A percentile compares a stretch with the other conserved stretches of the same genome.
phyloP scores from a whole-genome alignment of 2,797 vertebrate genomes.

The Periparus ater region DNA sequence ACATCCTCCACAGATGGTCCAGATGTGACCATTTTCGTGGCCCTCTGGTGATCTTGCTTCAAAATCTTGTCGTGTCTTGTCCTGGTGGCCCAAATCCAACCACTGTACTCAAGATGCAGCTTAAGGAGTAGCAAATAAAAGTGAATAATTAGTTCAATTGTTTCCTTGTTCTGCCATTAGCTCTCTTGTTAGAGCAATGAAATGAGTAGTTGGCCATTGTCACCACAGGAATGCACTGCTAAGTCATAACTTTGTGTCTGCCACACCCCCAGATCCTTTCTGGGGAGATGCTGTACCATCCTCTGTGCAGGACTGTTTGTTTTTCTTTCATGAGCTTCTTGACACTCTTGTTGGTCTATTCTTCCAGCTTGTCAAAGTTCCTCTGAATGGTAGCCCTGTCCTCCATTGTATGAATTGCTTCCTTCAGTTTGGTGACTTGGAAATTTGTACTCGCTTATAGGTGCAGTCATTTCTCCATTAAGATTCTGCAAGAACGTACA shows the following conservation, averaged over 20 bases:
- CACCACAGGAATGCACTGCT: not conserved
- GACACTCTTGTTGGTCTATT: not conserved
- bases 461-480: not conserved
- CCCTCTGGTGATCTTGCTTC: not conserved
- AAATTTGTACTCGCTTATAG: not conserved
- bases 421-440: not conserved
- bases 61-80: not conserved
- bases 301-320: accelerated
- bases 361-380: not conserved
- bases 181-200: not conserved
- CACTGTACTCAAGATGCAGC: not conserved
- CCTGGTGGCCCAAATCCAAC: not conserved
- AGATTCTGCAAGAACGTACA: not conserved
- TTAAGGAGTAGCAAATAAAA: not conserved
- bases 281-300: not conserved
- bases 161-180: not conserved
- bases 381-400: not conserved
- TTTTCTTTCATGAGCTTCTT: not conserved
- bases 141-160: not conserved
- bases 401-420: not conserved
- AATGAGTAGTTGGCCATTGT: not conserved
- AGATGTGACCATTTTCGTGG: not conserved
- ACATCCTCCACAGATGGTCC: not conserved
- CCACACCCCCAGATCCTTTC: not conserved
- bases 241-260: not conserved